Conservation (phyloP, 2,888 invertebrate genomes). For the Drosophila borealis region DNA sequence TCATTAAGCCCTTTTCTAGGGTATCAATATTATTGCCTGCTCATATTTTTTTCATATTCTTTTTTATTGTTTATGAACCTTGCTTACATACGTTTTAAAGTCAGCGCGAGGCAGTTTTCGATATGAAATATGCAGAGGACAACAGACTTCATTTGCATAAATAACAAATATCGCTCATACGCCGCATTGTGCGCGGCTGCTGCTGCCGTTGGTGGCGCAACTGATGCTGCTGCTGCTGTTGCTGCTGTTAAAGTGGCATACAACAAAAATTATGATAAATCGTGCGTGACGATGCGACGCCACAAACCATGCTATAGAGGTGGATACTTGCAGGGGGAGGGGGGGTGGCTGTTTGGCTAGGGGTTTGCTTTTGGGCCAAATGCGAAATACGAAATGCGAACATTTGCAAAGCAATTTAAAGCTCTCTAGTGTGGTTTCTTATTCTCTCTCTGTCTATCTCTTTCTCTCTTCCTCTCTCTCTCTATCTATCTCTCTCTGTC, state of each 20-base stretch:
- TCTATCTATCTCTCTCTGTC: background rate
- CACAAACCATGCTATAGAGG: constrained; percentile 34
- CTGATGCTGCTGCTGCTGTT: constrained; percentile 30
- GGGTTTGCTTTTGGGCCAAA: background rate
- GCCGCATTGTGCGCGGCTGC: constrained; percentile 69
- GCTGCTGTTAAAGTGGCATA: constrained; percentile 44
- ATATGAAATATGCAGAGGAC: constrained; percentile 45
- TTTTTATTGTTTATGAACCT: constrained; percentile 3
- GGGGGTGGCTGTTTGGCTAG: background rate
- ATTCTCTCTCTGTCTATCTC: too few species aligned
- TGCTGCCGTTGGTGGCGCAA: constrained; percentile 24
- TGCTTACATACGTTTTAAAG: constrained; percentile 30
- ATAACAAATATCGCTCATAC: constrained; percentile 78
- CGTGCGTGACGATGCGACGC: constrained; percentile 51
- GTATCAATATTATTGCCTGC: constrained; percentile 17
- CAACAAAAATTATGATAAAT: constrained; percentile 74
- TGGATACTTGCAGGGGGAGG: background rate
- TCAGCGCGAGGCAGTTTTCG: constrained; percentile 24
- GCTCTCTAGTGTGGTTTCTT: too few species aligned
- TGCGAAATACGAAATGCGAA: constrained; percentile 18
- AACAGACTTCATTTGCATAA: constrained; percentile 72
- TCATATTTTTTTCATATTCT: background rate
- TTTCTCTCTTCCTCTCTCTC: background rate
- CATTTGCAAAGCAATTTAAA: constrained; percentile 29
- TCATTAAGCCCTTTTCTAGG: background rate